These are phyloP conservation scores for Aradus depressus DNA, from an alignment of 2,888 invertebrate species.

Conservation along the genomic window DNA sequence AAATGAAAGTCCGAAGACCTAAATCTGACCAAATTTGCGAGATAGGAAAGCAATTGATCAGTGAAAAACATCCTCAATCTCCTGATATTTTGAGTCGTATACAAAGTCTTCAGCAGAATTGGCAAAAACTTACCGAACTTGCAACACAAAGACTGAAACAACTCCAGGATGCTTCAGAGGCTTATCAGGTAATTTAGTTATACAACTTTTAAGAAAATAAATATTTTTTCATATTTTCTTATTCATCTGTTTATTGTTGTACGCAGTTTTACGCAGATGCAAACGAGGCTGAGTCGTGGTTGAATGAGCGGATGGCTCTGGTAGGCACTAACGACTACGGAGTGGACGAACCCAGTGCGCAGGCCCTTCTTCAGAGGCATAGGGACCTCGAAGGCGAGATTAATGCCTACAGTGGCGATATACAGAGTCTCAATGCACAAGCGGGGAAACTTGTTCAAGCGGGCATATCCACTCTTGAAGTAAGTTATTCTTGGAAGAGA, in stretches of 20 bases:
- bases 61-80: conserved; percentile 69
- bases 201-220: background rate
- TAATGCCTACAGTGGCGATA: conserved; percentile 76
- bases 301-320: conserved; percentile 88
- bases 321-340: conserved; percentile 85
- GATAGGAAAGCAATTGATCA: conserved; percentile 60
- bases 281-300: conserved; percentile 95
- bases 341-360: conserved; percentile 81
- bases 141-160: conserved; percentile 62
- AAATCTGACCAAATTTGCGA: conserved; percentile 59
- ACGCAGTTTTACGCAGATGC: conserved; percentile 85
- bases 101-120: conserved; percentile 67
- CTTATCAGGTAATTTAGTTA: conserved; percentile 57
- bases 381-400: conserved; percentile 79
- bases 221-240: background rate
- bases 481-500: conserved; percentile 34
- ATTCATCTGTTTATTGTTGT: conserved; percentile 7
- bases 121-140: conserved; percentile 78
- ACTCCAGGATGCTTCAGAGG: conserved; percentile 78
- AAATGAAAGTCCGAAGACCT: conserved; percentile 66
- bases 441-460: conserved; percentile 63
- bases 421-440: conserved; percentile 65
- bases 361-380: conserved; percentile 77
- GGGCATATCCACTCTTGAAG: conserved; percentile 58
- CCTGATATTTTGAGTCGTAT: conserved; percentile 71